Evolutionary conservation across 2,113 vertebrate genomes (phyloP).

Genomic region (Pygoscelis adeliae): DNA sequence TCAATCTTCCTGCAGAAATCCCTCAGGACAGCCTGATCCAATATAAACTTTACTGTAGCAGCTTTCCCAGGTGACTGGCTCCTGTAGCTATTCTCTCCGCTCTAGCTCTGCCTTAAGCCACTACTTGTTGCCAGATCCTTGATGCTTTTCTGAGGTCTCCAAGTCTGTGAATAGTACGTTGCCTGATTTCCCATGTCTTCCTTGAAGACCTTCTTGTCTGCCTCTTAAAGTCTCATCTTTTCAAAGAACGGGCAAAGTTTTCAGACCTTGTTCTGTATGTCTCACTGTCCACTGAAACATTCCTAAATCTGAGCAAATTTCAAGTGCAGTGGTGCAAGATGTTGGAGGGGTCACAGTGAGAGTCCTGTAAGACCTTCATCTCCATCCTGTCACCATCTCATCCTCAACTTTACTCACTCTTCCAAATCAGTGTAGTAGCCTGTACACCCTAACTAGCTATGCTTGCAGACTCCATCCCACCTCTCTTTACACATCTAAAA

Average conservation of each 20-base stretch:
- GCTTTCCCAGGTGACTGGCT: slow-evolving; percentile 58
- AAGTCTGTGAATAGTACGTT: not conserved
- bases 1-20: slow-evolving; percentile 48
- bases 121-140: not conserved
- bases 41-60: slow-evolving; percentile 31
- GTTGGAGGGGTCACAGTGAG: not conserved
- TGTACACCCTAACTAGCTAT: not conserved
- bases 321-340: not conserved
- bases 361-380: not conserved
- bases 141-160: not conserved
- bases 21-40: slow-evolving; percentile 18
- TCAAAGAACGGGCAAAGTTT: not conserved
- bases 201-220: not conserved
- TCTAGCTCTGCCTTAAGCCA: not conserved
- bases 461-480: not conserved
- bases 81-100: not conserved
- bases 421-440: not conserved
- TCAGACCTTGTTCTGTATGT: not conserved
- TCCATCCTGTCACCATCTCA: not conserved
- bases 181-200: not conserved
- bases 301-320: not conserved
- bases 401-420: not conserved
- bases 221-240: not conserved
- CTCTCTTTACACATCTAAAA: not conserved
- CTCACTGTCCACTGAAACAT: not conserved